A percentile compares a stretch with the other conserved stretches of the same genome.
Evolutionary conservation across 2,888 invertebrate species (phyloP).

Genomic region (Xanthia icteritia): DNA sequence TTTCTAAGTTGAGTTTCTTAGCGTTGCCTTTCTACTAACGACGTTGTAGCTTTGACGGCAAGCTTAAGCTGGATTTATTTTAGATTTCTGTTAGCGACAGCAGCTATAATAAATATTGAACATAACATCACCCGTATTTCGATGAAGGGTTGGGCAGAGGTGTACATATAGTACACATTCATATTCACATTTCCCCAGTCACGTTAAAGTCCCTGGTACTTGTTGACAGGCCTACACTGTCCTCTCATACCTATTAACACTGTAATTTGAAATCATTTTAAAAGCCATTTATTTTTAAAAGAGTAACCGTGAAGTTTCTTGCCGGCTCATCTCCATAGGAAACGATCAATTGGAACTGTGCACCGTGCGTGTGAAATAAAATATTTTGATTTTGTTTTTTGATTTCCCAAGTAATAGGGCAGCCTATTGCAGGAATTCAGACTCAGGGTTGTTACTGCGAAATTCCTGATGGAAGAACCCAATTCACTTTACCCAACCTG

Average conservation of each 20-base stretch:
- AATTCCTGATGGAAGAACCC: not conserved
- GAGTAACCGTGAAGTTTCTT: no score
- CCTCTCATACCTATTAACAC: no score
- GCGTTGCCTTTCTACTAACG: conserved; percentile 36
- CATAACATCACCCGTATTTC: not conserved
- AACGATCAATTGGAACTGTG: no score
- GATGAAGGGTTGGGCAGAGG: no score
- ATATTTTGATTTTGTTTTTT: no score
- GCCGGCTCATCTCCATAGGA: no score
- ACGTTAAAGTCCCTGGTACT: not conserved
- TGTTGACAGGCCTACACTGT: no score
- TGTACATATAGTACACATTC: not conserved
- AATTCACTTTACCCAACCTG: not conserved
- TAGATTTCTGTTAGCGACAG: conserved; percentile 8
- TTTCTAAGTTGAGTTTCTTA: conserved; percentile 7
- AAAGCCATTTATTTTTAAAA: no score
- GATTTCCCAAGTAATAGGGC: not conserved
- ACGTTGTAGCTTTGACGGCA: conserved; percentile 19
- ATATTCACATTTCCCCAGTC: not conserved
- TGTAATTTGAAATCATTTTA: no score
- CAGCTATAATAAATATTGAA: not conserved
- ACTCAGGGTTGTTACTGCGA: not conserved
- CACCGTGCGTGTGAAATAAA: no score
- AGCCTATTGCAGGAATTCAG: not conserved
- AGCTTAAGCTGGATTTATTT: conserved; percentile 38